Evolutionary conservation across 2,888 invertebrate species (phyloP).

Genomic region (Nineta flava): DNA sequence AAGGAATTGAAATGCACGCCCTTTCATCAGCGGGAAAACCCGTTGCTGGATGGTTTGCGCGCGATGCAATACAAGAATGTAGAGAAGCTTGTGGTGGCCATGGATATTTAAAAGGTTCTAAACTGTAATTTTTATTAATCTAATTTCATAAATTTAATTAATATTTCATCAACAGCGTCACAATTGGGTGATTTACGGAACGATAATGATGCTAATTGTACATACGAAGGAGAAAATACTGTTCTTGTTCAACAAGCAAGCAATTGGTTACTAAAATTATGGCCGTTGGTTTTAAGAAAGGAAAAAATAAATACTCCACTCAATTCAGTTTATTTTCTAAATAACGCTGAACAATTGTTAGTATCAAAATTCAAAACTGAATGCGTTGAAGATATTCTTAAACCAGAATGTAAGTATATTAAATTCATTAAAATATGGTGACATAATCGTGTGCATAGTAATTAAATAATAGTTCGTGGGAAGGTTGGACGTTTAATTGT

Average conservation of each 20-base stretch:
- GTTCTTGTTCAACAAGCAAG: conserved; percentile 75
- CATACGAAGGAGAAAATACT: conserved; percentile 85
- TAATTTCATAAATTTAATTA: too few relatives aligned
- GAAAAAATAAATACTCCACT: conserved; percentile 39
- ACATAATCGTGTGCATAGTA: too few relatives aligned
- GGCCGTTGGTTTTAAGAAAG: conserved; percentile 28
- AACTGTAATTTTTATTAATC: conserved; percentile 6
- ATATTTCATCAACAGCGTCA: conserved; percentile 37
- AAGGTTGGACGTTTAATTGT: too few relatives aligned
- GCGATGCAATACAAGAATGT: conserved; percentile 82
- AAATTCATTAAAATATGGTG: too few relatives aligned
- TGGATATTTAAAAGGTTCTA: conserved; percentile 62
- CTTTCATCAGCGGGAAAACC: conserved; percentile 63
- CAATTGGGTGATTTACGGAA: conserved; percentile 59
- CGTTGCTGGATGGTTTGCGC: conserved; percentile 66
- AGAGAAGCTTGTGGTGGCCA: conserved; percentile 93
- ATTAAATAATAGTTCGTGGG: too few relatives aligned
- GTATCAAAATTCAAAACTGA: conserved; percentile 33
- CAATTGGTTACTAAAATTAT: conserved; percentile 62
- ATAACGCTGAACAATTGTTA: conserved; percentile 35
- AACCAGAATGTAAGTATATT: conserved; percentile 33
- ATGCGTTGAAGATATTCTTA: conserved; percentile 31
- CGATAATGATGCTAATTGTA: conserved; percentile 75
- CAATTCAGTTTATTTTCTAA: conserved; percentile 46
- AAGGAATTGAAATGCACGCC: conserved; percentile 60